Conservation (phyloP, 1,140 invertebrate genomes). For the Drosophila grimshawi region DNA sequence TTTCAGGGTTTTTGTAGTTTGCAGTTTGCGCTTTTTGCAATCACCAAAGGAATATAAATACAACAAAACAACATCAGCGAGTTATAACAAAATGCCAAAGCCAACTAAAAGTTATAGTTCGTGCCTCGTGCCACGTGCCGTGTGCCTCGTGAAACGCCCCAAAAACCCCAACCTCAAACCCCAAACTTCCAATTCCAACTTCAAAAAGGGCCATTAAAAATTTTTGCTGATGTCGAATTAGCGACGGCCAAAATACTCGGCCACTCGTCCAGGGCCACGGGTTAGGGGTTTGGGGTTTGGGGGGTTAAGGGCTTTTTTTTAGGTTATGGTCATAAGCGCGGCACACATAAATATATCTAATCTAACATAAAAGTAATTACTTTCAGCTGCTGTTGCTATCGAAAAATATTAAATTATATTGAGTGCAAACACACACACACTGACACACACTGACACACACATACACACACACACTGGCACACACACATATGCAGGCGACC, state of each 20-base stretch:
- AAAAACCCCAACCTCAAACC: not conserved
- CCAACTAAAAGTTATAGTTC: slow-evolving; percentile 45
- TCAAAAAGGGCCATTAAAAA: slow-evolving; percentile 62
- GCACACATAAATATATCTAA: slow-evolving; percentile 79
- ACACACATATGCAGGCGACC: not conserved
- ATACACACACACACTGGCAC: slow-evolving; percentile 1
- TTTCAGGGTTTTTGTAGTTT: slow-evolving; percentile 34
- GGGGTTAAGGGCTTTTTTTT: not conserved
- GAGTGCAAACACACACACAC: slow-evolving; percentile 60
- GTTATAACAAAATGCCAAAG: slow-evolving; percentile 15
- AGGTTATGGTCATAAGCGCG: slow-evolving; percentile 38
- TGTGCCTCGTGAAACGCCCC: not conserved
- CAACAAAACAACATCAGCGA: not conserved
- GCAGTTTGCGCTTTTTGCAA: slow-evolving; percentile 71
- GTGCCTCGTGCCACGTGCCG: slow-evolving; percentile 7
- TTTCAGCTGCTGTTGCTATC: slow-evolving; percentile 81
- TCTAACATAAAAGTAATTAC: slow-evolving; percentile 82
- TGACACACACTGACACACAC: slow-evolving; percentile 41
- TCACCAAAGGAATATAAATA: slow-evolving; percentile 44
- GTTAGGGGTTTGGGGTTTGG: not conserved
- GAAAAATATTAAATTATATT: slow-evolving; percentile 83
- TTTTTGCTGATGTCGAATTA: slow-evolving; percentile 76
- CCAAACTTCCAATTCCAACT: not conserved
- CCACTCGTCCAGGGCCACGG: not conserved
- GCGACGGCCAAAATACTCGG: slow-evolving; percentile 18